Base-by-base conservation (phyloP, 2,113 vertebrate genomes). In the Dendropsophus ebraccatus region DNA sequence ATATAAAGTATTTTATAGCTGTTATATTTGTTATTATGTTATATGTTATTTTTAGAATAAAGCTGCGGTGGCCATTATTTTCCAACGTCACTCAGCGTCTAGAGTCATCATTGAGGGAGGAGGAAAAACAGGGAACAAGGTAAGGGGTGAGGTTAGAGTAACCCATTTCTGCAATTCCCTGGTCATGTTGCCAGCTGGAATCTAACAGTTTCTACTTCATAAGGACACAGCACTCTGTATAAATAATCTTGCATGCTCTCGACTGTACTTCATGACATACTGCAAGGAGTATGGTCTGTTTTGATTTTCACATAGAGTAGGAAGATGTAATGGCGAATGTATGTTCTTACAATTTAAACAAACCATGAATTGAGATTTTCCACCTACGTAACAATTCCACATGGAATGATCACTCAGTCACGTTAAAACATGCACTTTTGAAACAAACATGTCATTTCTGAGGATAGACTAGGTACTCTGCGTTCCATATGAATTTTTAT, bases 321-420 rank as follows among this genome's bases (percentile, higher is more conserved):
- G 72, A 49, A 58, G 19, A 23, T n/a, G 76, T 37, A 79, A 32
- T 79, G 50, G 52, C 52, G 41, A 58, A 3, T 82, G 28, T 14
- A 70, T 82, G 17, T 82, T 70, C 45, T 35, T n/a, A 10, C 25
- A 70, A 70, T 47, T 82, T 52, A 82, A 69, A 82, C 81, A 69
- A 49, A n/a, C 60, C n/a, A 25, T 32, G 37, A 67, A 82, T n/a
- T 81, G 58, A 82, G 62, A 82, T 82, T 32, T 49, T 62, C 80
- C 80, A 82, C 45, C 62, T 82, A 70, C 62, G 19, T 50, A 81
- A n/a, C 58, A 67, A 45, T 81, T 28, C 45, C 47, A 67, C 41
- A 49, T 21, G 56, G 41, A 65, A 81, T 67, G 28, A n/a, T 65
- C 58, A 67, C 17, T 45, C 49, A 32, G 32, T 79, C 76, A 35